phyloP scores from a whole-genome alignment of 2,888 invertebrate species.

The Sicus ferrugineus region DNA sequence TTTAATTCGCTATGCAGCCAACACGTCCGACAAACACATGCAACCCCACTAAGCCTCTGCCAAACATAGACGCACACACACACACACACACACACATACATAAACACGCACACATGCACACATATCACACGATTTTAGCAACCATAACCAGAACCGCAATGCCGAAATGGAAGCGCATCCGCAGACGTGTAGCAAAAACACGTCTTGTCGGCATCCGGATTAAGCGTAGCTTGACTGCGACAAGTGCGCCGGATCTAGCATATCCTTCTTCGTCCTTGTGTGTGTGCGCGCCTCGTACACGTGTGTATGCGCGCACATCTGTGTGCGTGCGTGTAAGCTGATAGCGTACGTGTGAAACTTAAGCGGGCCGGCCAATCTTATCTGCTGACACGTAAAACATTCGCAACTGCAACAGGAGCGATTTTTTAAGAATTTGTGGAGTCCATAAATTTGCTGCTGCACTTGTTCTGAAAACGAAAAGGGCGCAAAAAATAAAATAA shows the following conservation, averaged over 20 bases:
- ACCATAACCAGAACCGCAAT: too few relatives aligned
- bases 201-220: constrained; percentile 33
- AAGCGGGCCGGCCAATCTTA: constrained; percentile 3
- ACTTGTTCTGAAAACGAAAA: background rate
- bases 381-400: constrained; percentile 21
- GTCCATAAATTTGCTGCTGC: constrained; percentile 9
- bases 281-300: constrained; percentile 4
- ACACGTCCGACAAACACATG: background rate
- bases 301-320: background rate
- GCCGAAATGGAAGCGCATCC: background rate
- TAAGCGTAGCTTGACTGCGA: constrained; percentile 30
- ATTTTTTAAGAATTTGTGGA: background rate
- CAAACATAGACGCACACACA: background rate
- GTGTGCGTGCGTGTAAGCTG: constrained; percentile 8
- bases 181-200: constrained; percentile 33
- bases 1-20: constrained; percentile 18
- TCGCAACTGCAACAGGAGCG: background rate
- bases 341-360: constrained; percentile 25
- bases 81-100: background rate
- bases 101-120: background rate
- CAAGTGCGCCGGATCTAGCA: constrained; percentile 16
- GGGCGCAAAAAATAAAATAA: background rate
- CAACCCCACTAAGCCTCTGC: background rate
- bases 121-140: background rate
- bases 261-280: background rate